Evolutionary conservation across 30 jellyfish, hydroid and myxozoan genomes (phyloP).

Genomic region (Aurelia coerulea): DNA sequence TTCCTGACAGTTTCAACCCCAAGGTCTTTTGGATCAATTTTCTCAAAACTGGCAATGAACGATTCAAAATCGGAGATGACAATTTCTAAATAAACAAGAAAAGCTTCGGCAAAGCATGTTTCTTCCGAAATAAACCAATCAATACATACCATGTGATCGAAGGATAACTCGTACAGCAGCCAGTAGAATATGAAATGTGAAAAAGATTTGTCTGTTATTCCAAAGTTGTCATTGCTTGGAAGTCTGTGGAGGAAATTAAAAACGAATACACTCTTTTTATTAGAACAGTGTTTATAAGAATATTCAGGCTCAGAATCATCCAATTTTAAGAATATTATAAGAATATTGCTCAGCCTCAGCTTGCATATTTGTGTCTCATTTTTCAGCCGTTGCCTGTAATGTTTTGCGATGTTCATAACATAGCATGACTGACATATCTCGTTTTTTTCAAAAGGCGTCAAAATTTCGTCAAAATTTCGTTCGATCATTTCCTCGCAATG

Average conservation of each 20-base stretch:
- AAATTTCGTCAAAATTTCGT: no score
- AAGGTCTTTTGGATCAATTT: neutral
- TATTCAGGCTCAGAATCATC: no score
- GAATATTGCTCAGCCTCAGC: no score
- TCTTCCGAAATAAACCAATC: constrained; percentile 70
- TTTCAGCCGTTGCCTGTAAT: no score
- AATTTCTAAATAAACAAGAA: constrained; percentile 35
- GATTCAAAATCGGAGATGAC: constrained; percentile 38
- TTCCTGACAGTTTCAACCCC: neutral
- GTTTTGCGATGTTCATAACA: no score
- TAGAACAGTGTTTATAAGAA: no score
- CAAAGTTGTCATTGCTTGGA: neutral
- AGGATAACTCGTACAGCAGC: constrained; percentile 37
- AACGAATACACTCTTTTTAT: no score
- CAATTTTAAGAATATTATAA: no score
- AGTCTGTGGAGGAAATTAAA: neutral
- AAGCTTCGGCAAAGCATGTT: constrained; percentile 33
- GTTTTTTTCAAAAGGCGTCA: no score
- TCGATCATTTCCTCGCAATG: no score
- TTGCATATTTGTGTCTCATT: no score
- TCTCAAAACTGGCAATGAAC: neutral
- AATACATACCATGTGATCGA: constrained; percentile 64
- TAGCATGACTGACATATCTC: no score
- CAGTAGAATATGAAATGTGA: constrained; percentile 46
- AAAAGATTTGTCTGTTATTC: neutral